Conservation (phyloP, 2,888 invertebrate genomes). For the Sipunculus nudus region DNA sequence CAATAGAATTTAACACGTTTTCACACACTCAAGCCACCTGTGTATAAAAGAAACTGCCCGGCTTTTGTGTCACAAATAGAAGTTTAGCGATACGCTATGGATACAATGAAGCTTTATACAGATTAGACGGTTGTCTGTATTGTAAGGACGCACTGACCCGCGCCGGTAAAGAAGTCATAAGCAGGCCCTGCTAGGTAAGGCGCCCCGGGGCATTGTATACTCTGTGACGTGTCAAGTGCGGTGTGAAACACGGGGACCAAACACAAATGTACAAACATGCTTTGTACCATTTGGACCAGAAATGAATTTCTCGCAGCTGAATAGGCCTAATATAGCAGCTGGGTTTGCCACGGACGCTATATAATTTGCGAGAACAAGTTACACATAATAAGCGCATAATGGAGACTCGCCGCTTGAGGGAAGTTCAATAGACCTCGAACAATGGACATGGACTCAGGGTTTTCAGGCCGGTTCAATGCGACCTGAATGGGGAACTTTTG, state of each 20-base stretch:
- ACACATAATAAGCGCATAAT: conserved; percentile 21
- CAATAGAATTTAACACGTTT: too few relatives aligned
- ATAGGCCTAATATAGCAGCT: conserved; percentile 24
- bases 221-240: background rate
- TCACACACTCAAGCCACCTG: too few relatives aligned
- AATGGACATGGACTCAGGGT: conserved; percentile 44
- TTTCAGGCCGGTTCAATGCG: conserved; percentile 44
- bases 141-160: conserved; percentile 10
- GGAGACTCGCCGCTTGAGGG: conserved; percentile 25
- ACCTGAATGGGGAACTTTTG: conserved; percentile 49
- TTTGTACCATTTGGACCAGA: conserved; percentile 16
- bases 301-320: conserved; percentile 21
- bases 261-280: conserved; percentile 18
- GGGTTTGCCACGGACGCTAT: conserved; percentile 16
- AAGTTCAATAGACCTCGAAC: conserved; percentile 45
- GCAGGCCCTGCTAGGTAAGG: too few relatives aligned
- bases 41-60: too few relatives aligned
- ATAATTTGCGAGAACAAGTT: conserved; percentile 19
- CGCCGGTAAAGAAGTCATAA: too few relatives aligned
- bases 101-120: conserved; percentile 11
- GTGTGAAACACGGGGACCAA: background rate
- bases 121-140: conserved; percentile 9
- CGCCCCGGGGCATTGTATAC: too few relatives aligned
- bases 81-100: too few relatives aligned
- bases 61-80: too few relatives aligned